Evolutionary conservation across 2,888 invertebrate genomes (phyloP).

Genomic region (Xestia ashworthii): DNA sequence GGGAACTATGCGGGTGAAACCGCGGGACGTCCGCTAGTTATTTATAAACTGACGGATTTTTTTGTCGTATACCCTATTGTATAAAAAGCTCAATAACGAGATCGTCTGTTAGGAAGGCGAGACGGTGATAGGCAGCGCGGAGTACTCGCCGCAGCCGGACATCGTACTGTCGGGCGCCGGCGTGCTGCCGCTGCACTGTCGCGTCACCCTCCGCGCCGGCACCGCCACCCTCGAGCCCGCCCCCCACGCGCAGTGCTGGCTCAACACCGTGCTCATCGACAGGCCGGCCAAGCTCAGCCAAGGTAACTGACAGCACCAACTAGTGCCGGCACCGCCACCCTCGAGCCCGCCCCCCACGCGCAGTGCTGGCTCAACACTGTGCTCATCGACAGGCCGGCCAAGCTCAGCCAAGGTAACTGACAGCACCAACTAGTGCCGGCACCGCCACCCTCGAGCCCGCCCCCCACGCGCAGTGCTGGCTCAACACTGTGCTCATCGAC

Average conservation of each 20-base stretch:
- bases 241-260: slow-evolving; percentile 94
- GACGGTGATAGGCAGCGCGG: slow-evolving; percentile 95
- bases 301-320: slow-evolving; percentile 82
- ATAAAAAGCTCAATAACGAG: not conserved
- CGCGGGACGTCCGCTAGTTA: no score
- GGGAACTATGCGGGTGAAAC: no score
- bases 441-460: slow-evolving; percentile 86
- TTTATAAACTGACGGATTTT: no score
- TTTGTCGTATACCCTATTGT: no score
- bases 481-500: slow-evolving; percentile 95
- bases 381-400: slow-evolving; percentile 94
- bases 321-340: slow-evolving; percentile 87
- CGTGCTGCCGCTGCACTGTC: slow-evolving; percentile 95
- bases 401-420: slow-evolving; percentile 92
- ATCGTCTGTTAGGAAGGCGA: slow-evolving; percentile 93
- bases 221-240: slow-evolving; percentile 94
- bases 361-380: slow-evolving; percentile 79
- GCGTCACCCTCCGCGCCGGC: slow-evolving; percentile 93
- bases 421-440: slow-evolving; percentile 90
- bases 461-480: slow-evolving; percentile 94
- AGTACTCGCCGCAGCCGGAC: slow-evolving; percentile 93
- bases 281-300: slow-evolving; percentile 95
- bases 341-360: slow-evolving; percentile 90
- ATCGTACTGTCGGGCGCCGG: slow-evolving; percentile 95
- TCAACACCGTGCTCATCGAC: slow-evolving; percentile 95